Conservation (phyloP, 2,888 invertebrate genomes). For the Euplexia lucipara region DNA sequence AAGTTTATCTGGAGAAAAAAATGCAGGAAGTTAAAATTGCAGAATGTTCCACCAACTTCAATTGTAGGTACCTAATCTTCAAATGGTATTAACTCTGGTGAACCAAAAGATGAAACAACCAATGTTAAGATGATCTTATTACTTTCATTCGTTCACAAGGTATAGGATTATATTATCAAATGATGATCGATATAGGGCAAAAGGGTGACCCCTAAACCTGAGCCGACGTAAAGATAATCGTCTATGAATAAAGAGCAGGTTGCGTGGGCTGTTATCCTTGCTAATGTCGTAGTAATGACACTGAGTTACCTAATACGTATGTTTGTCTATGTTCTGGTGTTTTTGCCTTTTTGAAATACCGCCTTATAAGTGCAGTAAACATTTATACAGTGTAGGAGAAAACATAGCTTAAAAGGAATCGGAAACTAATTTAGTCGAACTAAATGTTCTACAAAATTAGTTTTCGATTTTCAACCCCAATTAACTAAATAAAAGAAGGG, state of each 20-base stretch:
- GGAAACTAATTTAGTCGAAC: no score
- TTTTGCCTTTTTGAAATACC: neutral
- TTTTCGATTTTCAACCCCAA: no score
- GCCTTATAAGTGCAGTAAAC: no score
- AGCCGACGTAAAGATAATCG: constrained; percentile 33
- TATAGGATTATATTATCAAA: constrained; percentile 12
- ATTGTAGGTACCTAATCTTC: no score
- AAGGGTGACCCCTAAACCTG: constrained; percentile 32
- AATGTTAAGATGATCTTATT: constrained; percentile 20
- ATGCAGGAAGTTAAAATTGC: no score
- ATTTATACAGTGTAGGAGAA: no score
- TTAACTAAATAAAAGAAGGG: no score
- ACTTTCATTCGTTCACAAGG: neutral
- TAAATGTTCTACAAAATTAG: no score
- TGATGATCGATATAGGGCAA: constrained; percentile 39
- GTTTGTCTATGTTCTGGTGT: constrained; percentile 6
- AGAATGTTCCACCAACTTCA: no score
- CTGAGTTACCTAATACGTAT: constrained; percentile 8
- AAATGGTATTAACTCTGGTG: constrained; percentile 10
- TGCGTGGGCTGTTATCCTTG: constrained; percentile 27
- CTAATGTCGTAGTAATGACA: constrained; percentile 14
- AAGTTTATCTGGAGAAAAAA: no score
- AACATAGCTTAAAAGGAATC: no score
- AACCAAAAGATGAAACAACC: neutral
- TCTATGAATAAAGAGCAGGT: constrained; percentile 18